A percentile compares a stretch with the other conserved stretches of the same genome.
phyloP scores from a whole-genome alignment of 1,140 invertebrate species.

The Neodiprion lecontei region DNA sequence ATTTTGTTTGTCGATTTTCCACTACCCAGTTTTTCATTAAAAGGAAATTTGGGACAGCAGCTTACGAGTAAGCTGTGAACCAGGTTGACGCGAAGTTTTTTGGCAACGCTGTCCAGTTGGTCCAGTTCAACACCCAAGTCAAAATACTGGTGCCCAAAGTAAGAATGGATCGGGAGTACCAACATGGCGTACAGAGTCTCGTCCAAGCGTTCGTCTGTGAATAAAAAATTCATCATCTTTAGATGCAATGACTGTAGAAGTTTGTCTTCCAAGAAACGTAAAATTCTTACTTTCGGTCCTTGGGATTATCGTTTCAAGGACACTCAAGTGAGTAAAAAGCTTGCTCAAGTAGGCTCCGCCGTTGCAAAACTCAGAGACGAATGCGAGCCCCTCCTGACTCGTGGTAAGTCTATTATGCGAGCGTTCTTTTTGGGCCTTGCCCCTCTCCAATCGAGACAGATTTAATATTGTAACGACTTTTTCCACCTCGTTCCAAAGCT shows the following conservation, averaged over 20 bases:
- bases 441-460: neutral
- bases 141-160: slow-evolving; percentile 66
- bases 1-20: slow-evolving; percentile 29
- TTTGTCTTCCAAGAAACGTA: neutral
- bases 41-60: slow-evolving; percentile 62
- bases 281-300: slow-evolving; percentile 19
- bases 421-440: slow-evolving; percentile 10
- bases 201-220: slow-evolving; percentile 30
- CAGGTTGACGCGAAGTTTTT: slow-evolving; percentile 65
- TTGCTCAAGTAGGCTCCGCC: slow-evolving; percentile 42
- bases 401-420: slow-evolving; percentile 11
- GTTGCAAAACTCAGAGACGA: slow-evolving; percentile 35
- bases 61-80: slow-evolving; percentile 66
- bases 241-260: too few species aligned
- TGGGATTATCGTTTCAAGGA: slow-evolving; percentile 42
- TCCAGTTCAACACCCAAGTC: slow-evolving; percentile 61
- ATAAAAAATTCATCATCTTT: slow-evolving; percentile 4
- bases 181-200: slow-evolving; percentile 36
- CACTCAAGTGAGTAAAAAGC: slow-evolving; percentile 40
- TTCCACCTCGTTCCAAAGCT: slow-evolving; percentile 43
- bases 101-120: slow-evolving; percentile 64
- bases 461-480: slow-evolving; percentile 22
- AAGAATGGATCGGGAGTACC: slow-evolving; percentile 43
- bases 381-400: slow-evolving; percentile 31
- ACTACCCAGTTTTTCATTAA: slow-evolving; percentile 31